Base-by-base conservation (phyloP, 2,113 vertebrate genomes). In the Epinephelus lanceolatus region DNA sequence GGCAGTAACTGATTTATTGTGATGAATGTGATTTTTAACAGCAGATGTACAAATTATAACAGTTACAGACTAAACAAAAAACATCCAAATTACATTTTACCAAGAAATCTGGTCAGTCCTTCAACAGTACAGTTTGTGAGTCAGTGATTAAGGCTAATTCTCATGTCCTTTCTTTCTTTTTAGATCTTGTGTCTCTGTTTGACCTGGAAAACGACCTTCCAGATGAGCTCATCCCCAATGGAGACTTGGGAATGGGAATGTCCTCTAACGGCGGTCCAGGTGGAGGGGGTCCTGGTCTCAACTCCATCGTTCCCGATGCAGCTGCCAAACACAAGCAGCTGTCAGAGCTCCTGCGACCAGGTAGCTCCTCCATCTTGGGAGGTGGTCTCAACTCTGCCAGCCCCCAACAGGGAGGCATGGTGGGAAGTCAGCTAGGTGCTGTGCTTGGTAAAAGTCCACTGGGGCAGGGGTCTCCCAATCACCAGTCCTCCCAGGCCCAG, bases 161-260 rank as follows among this genome's bases (percentile, higher is more conserved):
- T 63, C 79, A 13, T 81, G 21, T 71, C 37, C 13, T 47, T 52
- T 12, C 45, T 37, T 49, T 60, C 57, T 78, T 47, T 75, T 40
- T 86, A 99, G 98, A 99, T 96, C 96, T 98, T n/a, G 97, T 97
- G 88, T 97, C 97, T 71, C 95, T 99, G 83, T 98, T 99, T 93
- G 97, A 99, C 94, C 95, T 99, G 95, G 98, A 99, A 95, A 97
- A 99, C 14, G 97, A 99, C 95, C 97, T 99, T 93, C 98, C 98
- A 1, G 98, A 99, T 93, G 98, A 99, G 91, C 96, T 99, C 93
- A 99, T 99, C 88, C 97, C 96, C 83, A 99, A 99, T 86, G 98
- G 95, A 85, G 98, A 99, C 87, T 88, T 98, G 92, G 94, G 77
- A 85, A 94, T 97, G 93, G 96, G 96, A 92, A 96, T 95, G 90